A percentile compares a stretch with the other conserved stretches of the same genome.
Evolutionary conservation across 2,797 vertebrate species (phyloP).

Genomic region (Neosilurus hyrtlii): DNA sequence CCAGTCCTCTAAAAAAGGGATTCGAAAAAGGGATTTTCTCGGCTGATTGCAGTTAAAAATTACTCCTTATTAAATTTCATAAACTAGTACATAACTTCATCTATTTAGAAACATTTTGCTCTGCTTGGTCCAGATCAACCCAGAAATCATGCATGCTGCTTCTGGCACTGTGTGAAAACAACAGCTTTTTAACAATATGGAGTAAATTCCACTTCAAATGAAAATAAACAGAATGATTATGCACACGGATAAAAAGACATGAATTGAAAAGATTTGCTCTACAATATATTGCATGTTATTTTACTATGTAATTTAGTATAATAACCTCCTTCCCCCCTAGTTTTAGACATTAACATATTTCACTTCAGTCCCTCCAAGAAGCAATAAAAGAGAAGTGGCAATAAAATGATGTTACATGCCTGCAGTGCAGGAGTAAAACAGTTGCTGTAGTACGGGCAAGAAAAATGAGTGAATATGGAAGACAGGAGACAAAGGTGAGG

Average conservation of each 20-base stretch:
- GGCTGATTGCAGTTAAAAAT: not conserved
- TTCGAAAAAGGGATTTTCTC: too few species aligned
- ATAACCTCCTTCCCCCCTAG: not conserved
- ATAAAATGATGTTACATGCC: not conserved
- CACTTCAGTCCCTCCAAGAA: not conserved
- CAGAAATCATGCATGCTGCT: not conserved
- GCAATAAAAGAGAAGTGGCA: not conserved
- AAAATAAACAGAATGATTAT: not conserved
- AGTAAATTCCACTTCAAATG: not conserved
- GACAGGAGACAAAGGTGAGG: not conserved
- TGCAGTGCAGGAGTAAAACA: not conserved
- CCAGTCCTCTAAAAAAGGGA: not conserved
- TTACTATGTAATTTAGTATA: not conserved
- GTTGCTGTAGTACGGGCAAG: not conserved
- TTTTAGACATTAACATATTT: constrained; percentile 2
- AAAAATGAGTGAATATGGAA: not conserved
- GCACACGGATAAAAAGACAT: not conserved
- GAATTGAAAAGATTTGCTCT: not conserved
- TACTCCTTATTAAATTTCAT: not conserved
- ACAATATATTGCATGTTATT: not conserved
- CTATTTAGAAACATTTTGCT: not conserved
- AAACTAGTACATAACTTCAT: not conserved
- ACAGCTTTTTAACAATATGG: not conserved
- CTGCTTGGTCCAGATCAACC: not conserved
- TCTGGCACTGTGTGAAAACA: not conserved